Conservation (phyloP, 2,888 invertebrate species). For the Geotrupes spiniger region DNA sequence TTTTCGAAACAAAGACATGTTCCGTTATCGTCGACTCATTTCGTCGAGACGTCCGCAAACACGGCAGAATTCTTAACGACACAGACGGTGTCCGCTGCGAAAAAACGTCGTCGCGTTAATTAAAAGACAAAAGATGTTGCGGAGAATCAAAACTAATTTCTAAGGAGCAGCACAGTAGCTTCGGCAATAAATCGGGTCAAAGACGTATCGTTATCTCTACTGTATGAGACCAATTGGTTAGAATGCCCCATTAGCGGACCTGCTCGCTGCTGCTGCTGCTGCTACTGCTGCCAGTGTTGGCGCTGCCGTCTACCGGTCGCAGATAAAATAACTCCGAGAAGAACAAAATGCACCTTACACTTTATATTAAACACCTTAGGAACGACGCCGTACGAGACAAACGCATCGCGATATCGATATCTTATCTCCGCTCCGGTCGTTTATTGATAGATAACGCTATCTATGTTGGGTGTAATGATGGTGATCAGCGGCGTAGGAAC, state of each 20-base stretch:
- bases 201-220: conserved; percentile 33
- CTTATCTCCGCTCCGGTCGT: no score
- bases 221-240: conserved; percentile 36
- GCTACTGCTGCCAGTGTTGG: conserved; percentile 13
- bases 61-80: no score
- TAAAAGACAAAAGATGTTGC: conserved; percentile 20
- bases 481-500: no score
- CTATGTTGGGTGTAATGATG: no score
- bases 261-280: conserved; percentile 26
- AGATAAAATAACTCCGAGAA: conserved; percentile 3
- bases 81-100: no score
- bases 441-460: no score
- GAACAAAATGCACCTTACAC: conserved; percentile 3
- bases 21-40: no score
- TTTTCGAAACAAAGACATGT: no score
- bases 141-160: conserved; percentile 23
- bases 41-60: no score
- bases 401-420: no score
- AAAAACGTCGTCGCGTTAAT: conserved; percentile 1
- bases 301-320: conserved; percentile 18
- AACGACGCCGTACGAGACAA: no score
- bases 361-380: neutral
- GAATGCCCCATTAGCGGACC: conserved; percentile 35
- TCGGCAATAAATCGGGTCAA: conserved; percentile 32
- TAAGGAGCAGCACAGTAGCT: conserved; percentile 30